Percentiles rank a stretch among this genome's conserved stretches.
These are phyloP conservation scores for Ctenosaura bakeri DNA, from an alignment of 2,797 vertebrate genomes.

Conservation along the genomic window DNA sequence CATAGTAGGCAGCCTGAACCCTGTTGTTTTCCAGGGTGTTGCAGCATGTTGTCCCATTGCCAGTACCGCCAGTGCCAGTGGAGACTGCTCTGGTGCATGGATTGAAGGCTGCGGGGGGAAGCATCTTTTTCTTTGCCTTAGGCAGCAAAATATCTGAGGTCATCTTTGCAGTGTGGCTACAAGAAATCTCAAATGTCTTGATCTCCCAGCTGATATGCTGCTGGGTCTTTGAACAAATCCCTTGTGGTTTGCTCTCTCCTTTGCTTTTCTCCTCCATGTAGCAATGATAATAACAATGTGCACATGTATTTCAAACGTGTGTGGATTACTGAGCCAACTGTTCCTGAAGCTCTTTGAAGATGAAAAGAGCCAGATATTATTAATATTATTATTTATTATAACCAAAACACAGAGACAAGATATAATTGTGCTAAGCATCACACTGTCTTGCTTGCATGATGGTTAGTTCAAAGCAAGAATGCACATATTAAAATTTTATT, in stretches of 20 bases:
- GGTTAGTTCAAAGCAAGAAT: constrained; percentile 61
- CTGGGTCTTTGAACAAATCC: constrained; percentile 23
- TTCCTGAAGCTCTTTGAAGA: constrained; percentile 63
- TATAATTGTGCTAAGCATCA: constrained; percentile 25
- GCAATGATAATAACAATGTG: constrained; percentile 43
- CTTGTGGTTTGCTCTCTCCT: not conserved
- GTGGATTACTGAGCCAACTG: constrained; percentile 34
- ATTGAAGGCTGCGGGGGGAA: not conserved
- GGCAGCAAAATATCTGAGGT: not conserved
- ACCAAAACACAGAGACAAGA: constrained; percentile 36
- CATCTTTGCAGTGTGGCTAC: not conserved
- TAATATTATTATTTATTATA: constrained; percentile 39
- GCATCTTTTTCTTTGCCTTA: not conserved
- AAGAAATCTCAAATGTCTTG: constrained; percentile 38
- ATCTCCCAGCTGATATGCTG: constrained; percentile 13
- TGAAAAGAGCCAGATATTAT: constrained; percentile 55
- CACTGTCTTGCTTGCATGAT: constrained; percentile 38
- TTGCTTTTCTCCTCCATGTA: constrained; percentile 26
- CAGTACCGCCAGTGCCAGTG: not conserved
- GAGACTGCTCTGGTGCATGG: not conserved
- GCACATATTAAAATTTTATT: not conserved
- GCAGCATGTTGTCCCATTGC: not conserved
- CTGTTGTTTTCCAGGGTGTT: not conserved
- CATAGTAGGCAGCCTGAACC: not conserved
- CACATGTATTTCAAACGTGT: constrained; percentile 17